These are phyloP conservation scores for Matsumurasca onukii DNA, from an alignment of 1,140 invertebrate genomes.

Conservation along the genomic window DNA sequence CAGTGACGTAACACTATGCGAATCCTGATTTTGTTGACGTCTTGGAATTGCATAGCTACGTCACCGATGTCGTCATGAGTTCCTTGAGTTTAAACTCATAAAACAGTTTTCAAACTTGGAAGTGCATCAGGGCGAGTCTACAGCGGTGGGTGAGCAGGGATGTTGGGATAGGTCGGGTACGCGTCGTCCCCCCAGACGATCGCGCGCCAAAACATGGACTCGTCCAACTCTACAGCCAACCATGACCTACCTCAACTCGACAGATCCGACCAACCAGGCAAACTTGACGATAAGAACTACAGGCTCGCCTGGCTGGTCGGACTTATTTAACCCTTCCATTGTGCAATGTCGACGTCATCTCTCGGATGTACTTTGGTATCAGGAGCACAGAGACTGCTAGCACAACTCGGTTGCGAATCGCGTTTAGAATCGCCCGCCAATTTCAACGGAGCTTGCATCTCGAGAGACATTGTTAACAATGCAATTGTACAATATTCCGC, in stretches of 20 bases:
- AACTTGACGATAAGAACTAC: not conserved
- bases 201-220: slow-evolving; percentile 16
- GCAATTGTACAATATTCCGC: no score
- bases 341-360: slow-evolving; percentile 17
- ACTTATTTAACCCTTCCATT: slow-evolving; percentile 14
- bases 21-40: not conserved
- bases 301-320: not conserved
- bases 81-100: not conserved
- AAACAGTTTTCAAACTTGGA: slow-evolving; percentile 20
- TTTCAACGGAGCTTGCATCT: not conserved
- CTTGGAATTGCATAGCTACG: not conserved
- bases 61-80: slow-evolving; percentile 12
- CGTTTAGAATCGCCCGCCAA: not conserved
- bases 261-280: not conserved
- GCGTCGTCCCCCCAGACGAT: slow-evolving; percentile 4
- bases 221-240: slow-evolving; percentile 3
- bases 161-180: slow-evolving; percentile 7
- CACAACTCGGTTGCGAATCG: not conserved
- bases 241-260: slow-evolving; percentile 23
- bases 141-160: not conserved
- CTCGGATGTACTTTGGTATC: slow-evolving; percentile 24
- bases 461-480: no score
- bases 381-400: slow-evolving; percentile 4
- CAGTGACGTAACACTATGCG: not conserved
- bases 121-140: slow-evolving; percentile 8